phyloP scores from a whole-genome alignment of 2,113 vertebrate genomes.

The Sinocyclocheilus maitianheensis region DNA sequence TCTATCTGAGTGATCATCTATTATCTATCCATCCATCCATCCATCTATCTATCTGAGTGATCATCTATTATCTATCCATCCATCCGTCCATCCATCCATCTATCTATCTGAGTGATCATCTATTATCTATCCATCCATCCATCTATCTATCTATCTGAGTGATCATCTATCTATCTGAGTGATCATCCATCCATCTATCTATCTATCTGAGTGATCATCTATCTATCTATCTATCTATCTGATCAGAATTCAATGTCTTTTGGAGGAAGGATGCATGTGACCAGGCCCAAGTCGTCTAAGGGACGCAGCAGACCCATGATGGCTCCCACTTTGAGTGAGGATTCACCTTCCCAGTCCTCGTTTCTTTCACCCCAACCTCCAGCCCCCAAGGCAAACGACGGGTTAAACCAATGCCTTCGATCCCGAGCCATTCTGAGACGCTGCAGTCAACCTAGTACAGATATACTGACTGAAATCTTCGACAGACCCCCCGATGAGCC shows the following conservation, averaged over 20 bases:
- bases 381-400: slow-evolving; percentile 21
- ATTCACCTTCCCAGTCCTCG: neutral
- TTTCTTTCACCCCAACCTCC: neutral
- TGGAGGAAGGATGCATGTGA: slow-evolving; percentile 74
- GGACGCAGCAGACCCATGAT: slow-evolving; percentile 73
- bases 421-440: slow-evolving; percentile 45
- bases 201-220: neutral
- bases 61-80: neutral
- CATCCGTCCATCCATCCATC: too few relatives aligned
- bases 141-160: neutral
- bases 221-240: neutral
- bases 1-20: too few relatives aligned
- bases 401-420: neutral
- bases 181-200: neutral
- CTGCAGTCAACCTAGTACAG: slow-evolving; percentile 34
- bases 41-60: too few relatives aligned
- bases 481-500: slow-evolving; percentile 66
- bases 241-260: slow-evolving; percentile 15
- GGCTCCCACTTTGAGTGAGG: slow-evolving; percentile 2
- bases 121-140: neutral
- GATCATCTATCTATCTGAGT: too few relatives aligned
- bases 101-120: neutral
- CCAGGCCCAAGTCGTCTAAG: slow-evolving; percentile 89
- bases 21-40: too few relatives aligned
- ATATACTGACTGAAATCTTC: slow-evolving; percentile 66